These are phyloP conservation scores for Litoditis marina DNA, from an alignment of 2,888 invertebrate species.

Conservation along the genomic window DNA sequence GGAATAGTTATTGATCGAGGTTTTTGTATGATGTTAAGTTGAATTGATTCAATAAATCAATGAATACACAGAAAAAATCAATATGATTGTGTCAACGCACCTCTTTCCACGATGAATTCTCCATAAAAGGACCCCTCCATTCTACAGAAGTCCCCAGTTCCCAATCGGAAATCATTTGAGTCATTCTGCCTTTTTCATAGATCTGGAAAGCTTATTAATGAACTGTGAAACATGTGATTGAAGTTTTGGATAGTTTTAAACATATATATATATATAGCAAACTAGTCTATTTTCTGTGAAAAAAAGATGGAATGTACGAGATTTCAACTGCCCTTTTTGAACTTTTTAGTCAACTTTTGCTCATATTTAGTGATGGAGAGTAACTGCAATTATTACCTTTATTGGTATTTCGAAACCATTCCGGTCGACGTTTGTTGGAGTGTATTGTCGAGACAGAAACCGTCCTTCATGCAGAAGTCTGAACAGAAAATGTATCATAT, in stretches of 20 bases:
- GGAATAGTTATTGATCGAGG: too few relatives aligned
- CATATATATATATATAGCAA: too few relatives aligned
- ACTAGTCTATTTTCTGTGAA: not conserved
- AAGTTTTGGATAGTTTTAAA: too few relatives aligned
- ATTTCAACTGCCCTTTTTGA: too few relatives aligned
- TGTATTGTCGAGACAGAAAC: constrained; percentile 21
- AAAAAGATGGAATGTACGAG: not conserved
- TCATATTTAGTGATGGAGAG: too few relatives aligned
- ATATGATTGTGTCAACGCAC: not conserved
- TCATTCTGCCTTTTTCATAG: constrained; percentile 17
- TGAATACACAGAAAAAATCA: not conserved
- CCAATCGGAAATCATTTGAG: not conserved
- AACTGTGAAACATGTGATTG: too few relatives aligned
- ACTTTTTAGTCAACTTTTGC: too few relatives aligned
- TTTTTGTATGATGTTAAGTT: too few relatives aligned
- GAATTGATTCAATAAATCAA: too few relatives aligned
- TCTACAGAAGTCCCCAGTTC: not conserved
- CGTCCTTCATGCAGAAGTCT: not conserved
- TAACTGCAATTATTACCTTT: constrained; percentile 14
- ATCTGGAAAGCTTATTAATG: constrained; percentile 16
- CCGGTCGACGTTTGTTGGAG: constrained; percentile 13
- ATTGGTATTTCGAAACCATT: constrained; percentile 19
- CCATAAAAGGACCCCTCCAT: constrained; percentile 18
- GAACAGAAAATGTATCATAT: not conserved
- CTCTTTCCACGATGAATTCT: constrained; percentile 7